Evolutionary conservation across 2,797 vertebrate species (phyloP).

Genomic region (Capromys pilorides): DNA sequence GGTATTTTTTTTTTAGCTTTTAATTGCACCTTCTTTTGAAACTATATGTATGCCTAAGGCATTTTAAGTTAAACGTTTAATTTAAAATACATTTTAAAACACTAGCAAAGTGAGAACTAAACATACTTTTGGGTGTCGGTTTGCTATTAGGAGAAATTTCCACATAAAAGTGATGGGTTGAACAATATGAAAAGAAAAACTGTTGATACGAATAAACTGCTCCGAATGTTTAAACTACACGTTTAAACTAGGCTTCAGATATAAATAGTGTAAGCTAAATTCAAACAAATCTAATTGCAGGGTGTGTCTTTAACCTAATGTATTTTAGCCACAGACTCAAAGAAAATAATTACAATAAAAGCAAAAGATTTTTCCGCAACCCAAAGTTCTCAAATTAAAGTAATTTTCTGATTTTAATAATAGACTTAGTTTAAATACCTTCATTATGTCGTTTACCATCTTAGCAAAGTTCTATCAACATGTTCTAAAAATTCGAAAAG

Average conservation of each 20-base stretch:
- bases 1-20: slow-evolving; percentile 43
- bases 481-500: slow-evolving; percentile 37
- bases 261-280: slow-evolving; percentile 43
- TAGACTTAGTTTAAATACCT: slow-evolving; percentile 3
- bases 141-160: slow-evolving; percentile 31
- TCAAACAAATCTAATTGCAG: slow-evolving; percentile 59
- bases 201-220: slow-evolving; percentile 22
- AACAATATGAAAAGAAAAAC: slow-evolving; percentile 47
- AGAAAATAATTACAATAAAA: slow-evolving; percentile 46
- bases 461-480: neutral
- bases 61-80: slow-evolving; percentile 58
- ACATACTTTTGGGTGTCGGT: neutral
- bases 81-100: slow-evolving; percentile 48
- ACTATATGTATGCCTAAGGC: neutral
- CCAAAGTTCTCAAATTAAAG: slow-evolving; percentile 54
- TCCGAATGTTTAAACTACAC: slow-evolving; percentile 47
- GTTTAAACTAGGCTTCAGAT: slow-evolving; percentile 21
- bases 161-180: slow-evolving; percentile 49
- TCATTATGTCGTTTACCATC: slow-evolving; percentile 34
- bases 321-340: slow-evolving; percentile 53
- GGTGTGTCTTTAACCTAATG: slow-evolving; percentile 48
- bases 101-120: slow-evolving; percentile 43
- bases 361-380: slow-evolving; percentile 11
- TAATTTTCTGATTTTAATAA: slow-evolving; percentile 34
- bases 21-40: slow-evolving; percentile 37